phyloP scores from a whole-genome alignment of 23 tunicate species.

The Aplidium turbinatum region DNA sequence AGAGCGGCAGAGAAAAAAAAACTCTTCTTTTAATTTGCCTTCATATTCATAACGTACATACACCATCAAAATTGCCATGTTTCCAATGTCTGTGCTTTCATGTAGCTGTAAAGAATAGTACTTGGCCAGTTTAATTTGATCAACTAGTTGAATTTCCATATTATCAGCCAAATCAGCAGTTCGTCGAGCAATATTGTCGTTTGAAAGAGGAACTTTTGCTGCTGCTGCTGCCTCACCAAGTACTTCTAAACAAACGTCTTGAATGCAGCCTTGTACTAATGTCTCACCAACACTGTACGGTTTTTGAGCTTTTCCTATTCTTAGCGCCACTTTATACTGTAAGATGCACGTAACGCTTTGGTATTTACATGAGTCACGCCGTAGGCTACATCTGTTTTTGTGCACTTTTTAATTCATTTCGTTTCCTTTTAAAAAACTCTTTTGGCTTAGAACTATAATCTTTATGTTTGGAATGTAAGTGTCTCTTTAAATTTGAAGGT shows the following conservation, averaged over 20 bases:
- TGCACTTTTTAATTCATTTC: constrained; percentile 28
- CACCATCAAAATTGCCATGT: constrained; percentile 19
- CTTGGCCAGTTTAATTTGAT: constrained; percentile 22
- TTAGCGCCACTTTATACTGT: constrained; percentile 15
- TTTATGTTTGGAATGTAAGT: constrained; percentile 29
- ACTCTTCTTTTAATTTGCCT: constrained; percentile 14
- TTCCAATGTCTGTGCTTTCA: constrained; percentile 13
- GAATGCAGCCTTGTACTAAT: no score
- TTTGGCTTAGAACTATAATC: constrained; percentile 16
- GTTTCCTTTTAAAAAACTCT: constrained; percentile 27
- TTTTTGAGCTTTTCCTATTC: constrained; percentile 8
- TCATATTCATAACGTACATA: constrained; percentile 20
- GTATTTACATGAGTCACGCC: constrained; percentile 28
- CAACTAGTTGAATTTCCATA: constrained; percentile 16
- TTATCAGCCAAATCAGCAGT: constrained; percentile 27
- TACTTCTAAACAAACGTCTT: constrained; percentile 29
- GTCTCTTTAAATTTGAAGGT: constrained; percentile 25
- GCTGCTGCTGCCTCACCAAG: constrained; percentile 33
- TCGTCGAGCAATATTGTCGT: constrained; percentile 30
- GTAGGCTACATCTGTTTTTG: constrained; percentile 21
- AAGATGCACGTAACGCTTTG: constrained; percentile 28
- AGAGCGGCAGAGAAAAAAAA: constrained; percentile 16
- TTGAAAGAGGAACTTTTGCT: constrained; percentile 26
- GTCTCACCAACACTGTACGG: no score
- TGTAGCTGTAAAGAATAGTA: constrained; percentile 20